Evolutionary conservation across 2,888 invertebrate genomes (phyloP).

Genomic region (Amphipoea oculea): DNA sequence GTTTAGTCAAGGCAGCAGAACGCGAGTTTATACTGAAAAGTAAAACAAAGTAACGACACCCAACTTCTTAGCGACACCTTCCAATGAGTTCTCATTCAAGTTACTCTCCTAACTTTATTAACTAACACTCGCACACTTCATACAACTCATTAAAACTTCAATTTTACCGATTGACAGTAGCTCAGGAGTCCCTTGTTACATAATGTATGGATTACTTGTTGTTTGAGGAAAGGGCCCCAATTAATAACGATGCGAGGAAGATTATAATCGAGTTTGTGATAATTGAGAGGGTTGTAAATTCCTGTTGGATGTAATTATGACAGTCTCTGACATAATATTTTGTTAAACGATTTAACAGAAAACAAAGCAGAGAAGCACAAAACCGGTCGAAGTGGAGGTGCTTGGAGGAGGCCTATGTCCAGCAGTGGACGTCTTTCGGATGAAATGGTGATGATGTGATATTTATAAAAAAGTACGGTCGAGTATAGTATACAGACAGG

Average conservation of each 20-base stretch:
- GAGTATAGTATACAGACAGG: too few species aligned
- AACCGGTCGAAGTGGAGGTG: too few species aligned
- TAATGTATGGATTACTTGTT: constrained; percentile 29
- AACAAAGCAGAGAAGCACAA: too few species aligned
- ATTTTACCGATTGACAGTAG: constrained; percentile 40
- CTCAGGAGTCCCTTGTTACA: constrained; percentile 4
- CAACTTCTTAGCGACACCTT: constrained; percentile 32
- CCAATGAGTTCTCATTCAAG: constrained; percentile 13
- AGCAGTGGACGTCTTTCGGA: too few species aligned
- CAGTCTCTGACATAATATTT: constrained; percentile 3
- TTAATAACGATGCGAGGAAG: constrained; percentile 40
- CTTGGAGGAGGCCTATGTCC: too few species aligned
- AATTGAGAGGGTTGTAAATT: constrained; percentile 21
- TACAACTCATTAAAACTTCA: constrained; percentile 59
- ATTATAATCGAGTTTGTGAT: constrained; percentile 41
- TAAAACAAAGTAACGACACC: constrained; percentile 24
- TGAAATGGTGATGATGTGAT: too few species aligned
- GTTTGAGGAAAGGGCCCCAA: constrained; percentile 18
- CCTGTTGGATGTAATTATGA: constrained; percentile 1
- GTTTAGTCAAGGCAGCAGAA: background rate
- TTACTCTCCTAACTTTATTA: constrained; percentile 14
- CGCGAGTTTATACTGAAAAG: background rate
- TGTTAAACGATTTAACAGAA: background rate
- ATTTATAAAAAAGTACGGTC: too few species aligned
- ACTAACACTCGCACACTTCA: constrained; percentile 4